Conservation (phyloP, 2,113 vertebrate species). For the Laterallus jamaicensis region DNA sequence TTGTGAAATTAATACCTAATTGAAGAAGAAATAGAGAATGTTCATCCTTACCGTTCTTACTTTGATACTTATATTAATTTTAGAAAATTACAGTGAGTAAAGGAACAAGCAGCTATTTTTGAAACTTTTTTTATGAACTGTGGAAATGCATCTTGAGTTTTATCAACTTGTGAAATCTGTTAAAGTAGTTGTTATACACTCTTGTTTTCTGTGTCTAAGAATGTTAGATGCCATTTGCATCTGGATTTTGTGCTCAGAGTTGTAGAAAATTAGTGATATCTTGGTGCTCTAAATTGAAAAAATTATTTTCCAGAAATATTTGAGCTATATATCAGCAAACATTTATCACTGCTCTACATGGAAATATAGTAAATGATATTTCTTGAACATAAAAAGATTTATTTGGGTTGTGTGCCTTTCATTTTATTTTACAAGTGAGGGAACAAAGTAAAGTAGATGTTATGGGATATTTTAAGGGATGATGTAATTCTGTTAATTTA, state of each 20-base stretch:
- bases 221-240: background rate
- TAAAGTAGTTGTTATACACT: background rate
- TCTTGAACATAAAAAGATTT: background rate
- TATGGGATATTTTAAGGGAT: background rate
- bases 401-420: background rate
- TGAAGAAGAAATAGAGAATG: background rate
- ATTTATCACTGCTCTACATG: background rate
- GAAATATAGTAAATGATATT: background rate
- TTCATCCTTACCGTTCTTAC: background rate
- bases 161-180: background rate
- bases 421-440: background rate
- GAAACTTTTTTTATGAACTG: slow-evolving; percentile 35
- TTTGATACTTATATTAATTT: background rate
- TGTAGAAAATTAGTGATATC: background rate
- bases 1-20: background rate
- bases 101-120: background rate
- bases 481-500: background rate
- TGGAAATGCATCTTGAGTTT: background rate
- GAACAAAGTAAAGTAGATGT: background rate
- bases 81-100: slow-evolving; percentile 13
- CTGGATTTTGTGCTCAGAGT: background rate
- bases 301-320: background rate
- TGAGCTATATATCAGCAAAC: background rate
- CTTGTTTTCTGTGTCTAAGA: background rate
- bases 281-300: background rate